Evolutionary conservation across 2,113 vertebrate genomes (phyloP).

Genomic region (Microcebus tavaratra): DNA sequence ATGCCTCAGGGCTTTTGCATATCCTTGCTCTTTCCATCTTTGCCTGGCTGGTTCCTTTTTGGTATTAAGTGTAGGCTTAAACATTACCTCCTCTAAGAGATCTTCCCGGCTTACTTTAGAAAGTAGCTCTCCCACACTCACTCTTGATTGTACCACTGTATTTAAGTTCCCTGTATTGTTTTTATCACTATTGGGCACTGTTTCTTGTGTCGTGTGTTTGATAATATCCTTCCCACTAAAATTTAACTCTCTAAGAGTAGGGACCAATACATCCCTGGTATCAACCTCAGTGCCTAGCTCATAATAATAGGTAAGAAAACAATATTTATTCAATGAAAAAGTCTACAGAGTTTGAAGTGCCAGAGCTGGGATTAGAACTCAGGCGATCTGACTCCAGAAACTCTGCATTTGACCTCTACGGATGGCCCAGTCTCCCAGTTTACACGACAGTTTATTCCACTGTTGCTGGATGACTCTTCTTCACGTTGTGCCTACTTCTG

Average conservation of each 20-base stretch:
- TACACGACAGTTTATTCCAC: background rate
- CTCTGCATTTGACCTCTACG: background rate
- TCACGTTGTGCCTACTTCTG: background rate
- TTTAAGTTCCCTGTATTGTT: background rate
- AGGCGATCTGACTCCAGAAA: background rate
- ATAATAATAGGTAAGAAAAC: background rate
- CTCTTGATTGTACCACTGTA: background rate
- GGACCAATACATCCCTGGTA: background rate
- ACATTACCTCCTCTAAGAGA: background rate
- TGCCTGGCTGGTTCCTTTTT: background rate
- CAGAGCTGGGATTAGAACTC: constrained; percentile 2
- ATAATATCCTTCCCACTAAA: background rate
- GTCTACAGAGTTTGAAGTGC: background rate
- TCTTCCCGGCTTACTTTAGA: background rate
- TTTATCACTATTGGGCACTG: background rate
- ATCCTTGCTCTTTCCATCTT: background rate
- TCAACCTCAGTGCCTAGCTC: background rate
- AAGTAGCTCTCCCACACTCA: background rate
- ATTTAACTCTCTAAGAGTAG: background rate
- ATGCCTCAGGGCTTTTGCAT: background rate
- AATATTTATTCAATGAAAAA: background rate
- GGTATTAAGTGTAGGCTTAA: background rate
- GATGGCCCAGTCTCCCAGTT: background rate
- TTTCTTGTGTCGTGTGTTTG: background rate
- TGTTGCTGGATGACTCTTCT: background rate